These are phyloP conservation scores for Axinella damicornis DNA, from an alignment of 37 sponge, comb jelly and placozoan genomes.

Conservation along the genomic window DNA sequence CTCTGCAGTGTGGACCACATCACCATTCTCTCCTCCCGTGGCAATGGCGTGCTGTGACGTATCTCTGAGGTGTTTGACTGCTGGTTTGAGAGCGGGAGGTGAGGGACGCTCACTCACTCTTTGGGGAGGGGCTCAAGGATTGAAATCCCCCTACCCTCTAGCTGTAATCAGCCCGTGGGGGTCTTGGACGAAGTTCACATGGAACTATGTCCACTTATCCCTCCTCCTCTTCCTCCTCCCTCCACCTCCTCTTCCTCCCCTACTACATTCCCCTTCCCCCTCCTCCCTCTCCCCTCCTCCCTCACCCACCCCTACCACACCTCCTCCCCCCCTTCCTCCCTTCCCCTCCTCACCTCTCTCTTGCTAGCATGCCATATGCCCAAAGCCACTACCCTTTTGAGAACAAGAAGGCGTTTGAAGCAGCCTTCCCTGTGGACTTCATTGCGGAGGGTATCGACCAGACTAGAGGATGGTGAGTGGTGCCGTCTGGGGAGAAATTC, in stretches of 20 bases:
- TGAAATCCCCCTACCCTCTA: no score
- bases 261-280: not conserved
- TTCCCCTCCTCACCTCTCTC: not conserved
- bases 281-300: not conserved
- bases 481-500: no score
- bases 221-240: not conserved
- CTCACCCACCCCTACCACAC: not conserved
- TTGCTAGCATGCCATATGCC: constrained; percentile 96
- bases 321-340: not conserved
- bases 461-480: constrained; percentile 96
- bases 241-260: not conserved
- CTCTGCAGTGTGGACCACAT: constrained; percentile 89
- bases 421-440: constrained; percentile 96
- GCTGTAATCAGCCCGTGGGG: no score
- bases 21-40: constrained; percentile 90
- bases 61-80: constrained; percentile 98
- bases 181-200: no score
- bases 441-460: constrained; percentile 99
- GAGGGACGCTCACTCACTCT: not conserved
- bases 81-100: constrained; percentile 99
- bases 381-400: constrained; percentile 99
- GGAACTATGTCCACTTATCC: no score
- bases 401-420: constrained; percentile 89
- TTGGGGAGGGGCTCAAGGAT: no score
- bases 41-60: constrained; percentile 82